Percentiles rank a stretch among this genome's conserved stretches.
Evolutionary conservation across 2,797 vertebrate species (phyloP).

Genomic region (Macropodus opercularis): DNA sequence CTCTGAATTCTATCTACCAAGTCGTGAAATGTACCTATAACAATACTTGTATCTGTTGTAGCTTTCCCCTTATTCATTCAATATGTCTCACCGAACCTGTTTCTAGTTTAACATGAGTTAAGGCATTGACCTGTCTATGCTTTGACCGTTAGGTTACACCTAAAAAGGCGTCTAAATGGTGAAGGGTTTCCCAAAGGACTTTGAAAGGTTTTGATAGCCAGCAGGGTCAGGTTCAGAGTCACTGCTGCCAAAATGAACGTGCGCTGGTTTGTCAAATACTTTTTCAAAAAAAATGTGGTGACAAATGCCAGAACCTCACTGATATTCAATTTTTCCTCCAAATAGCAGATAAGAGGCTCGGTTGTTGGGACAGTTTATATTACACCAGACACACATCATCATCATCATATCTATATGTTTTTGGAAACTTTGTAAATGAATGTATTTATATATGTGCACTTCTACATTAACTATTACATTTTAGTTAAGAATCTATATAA

Average conservation of each 20-base stretch:
- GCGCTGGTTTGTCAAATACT: slow-evolving; percentile 32
- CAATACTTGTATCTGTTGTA: not conserved
- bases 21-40: not conserved
- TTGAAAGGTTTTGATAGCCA: slow-evolving; percentile 9
- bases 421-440: too few species aligned
- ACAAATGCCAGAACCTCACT: not conserved
- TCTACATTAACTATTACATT: too few species aligned
- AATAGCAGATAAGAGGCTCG: too few species aligned
- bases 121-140: slow-evolving; percentile 9
- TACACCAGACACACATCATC: too few species aligned
- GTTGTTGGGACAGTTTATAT: too few species aligned
- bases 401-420: too few species aligned
- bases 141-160: slow-evolving; percentile 29
- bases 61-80: not conserved
- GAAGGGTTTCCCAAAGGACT: not conserved
- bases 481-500: too few species aligned
- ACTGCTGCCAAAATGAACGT: slow-evolving; percentile 35
- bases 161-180: too few species aligned
- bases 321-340: too few species aligned
- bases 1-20: not conserved
- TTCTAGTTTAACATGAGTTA: slow-evolving; percentile 25
- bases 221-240: slow-evolving; percentile 22
- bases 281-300: not conserved
- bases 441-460: too few species aligned
- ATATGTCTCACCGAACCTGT: not conserved